Evolutionary conservation across 2,797 vertebrate species (phyloP).

Genomic region (Clangula hyemalis): DNA sequence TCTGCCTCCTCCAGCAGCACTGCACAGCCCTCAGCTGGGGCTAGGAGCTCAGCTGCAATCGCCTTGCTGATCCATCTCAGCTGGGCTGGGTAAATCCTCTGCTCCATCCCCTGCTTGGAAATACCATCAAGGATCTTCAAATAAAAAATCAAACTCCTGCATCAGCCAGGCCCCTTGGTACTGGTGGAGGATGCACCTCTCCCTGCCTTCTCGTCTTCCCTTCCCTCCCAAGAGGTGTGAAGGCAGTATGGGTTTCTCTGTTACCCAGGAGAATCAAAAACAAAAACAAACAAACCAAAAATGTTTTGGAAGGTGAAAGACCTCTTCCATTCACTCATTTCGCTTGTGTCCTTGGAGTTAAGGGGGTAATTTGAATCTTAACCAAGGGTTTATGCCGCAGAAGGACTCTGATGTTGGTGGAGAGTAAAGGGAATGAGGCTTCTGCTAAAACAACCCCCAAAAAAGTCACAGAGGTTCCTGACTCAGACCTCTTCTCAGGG

Average conservation of each 20-base stretch:
- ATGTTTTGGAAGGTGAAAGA: neutral
- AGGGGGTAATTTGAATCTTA: neutral
- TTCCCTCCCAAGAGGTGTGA: neutral
- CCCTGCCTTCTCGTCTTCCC: neutral
- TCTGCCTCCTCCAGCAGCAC: neutral
- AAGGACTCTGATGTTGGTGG: neutral
- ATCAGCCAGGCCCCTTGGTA: rapidly evolving
- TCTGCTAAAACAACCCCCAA: neutral
- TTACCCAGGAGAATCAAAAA: neutral
- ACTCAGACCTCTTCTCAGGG: neutral
- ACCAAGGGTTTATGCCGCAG: neutral
- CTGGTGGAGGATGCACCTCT: neutral
- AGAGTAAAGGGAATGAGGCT: neutral
- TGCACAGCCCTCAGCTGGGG: rapidly evolving
- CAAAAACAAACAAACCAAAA: neutral
- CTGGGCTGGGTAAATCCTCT: neutral
- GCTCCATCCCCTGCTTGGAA: neutral
- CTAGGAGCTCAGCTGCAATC: neutral
- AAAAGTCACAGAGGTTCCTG: neutral
- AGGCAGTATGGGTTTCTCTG: neutral
- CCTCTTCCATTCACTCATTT: neutral
- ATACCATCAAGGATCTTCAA: neutral
- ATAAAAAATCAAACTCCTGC: neutral
- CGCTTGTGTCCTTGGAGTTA: neutral
- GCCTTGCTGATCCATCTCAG: neutral